These are phyloP conservation scores for Popillia japonica DNA, from an alignment of 1,140 invertebrate species.

Conservation along the genomic window DNA sequence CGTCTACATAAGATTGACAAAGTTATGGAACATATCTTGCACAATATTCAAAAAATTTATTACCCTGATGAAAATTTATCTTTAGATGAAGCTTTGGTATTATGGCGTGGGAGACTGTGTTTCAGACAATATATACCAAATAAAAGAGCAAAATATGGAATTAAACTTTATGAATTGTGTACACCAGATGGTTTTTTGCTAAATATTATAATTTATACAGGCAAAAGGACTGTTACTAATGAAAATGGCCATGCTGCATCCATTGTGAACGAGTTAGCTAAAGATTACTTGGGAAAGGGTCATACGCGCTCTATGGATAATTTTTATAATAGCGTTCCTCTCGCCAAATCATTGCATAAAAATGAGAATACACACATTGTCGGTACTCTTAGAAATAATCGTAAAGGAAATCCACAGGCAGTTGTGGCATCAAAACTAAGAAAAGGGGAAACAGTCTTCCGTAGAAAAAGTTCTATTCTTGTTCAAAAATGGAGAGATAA, in stretches of 20 bases:
- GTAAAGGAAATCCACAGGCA: not conserved
- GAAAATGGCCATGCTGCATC: conserved; percentile 31
- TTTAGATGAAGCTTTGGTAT: conserved; percentile 55
- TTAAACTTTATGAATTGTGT: conserved; percentile 42
- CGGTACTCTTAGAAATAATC: conserved; percentile 1
- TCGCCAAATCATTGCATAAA: not conserved
- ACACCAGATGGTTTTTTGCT: conserved; percentile 39
- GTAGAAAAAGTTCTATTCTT: not conserved
- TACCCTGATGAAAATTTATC: conserved; percentile 42
- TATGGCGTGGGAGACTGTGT: conserved; percentile 40
- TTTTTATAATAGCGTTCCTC: conserved; percentile 38
- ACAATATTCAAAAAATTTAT: conserved; percentile 43
- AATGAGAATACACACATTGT: conserved; percentile 10
- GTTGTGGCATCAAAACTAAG: not conserved
- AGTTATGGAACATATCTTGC: conserved; percentile 24
- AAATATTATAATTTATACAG: conserved; percentile 34
- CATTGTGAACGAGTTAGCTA: conserved; percentile 1
- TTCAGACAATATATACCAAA: conserved; percentile 40
- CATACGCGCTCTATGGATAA: conserved; percentile 36
- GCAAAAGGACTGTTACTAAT: conserved; percentile 23
- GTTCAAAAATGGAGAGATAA: conserved; percentile 18
- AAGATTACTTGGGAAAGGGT: conserved; percentile 28
- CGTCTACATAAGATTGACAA: conserved; percentile 28
- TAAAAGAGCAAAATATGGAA: conserved; percentile 38
- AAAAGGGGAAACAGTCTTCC: not conserved